Evolutionary conservation across 2,797 vertebrate genomes (phyloP), one percentile per base, ranked within the genome.

Genomic region (Gallinago nigripennis): DNA sequence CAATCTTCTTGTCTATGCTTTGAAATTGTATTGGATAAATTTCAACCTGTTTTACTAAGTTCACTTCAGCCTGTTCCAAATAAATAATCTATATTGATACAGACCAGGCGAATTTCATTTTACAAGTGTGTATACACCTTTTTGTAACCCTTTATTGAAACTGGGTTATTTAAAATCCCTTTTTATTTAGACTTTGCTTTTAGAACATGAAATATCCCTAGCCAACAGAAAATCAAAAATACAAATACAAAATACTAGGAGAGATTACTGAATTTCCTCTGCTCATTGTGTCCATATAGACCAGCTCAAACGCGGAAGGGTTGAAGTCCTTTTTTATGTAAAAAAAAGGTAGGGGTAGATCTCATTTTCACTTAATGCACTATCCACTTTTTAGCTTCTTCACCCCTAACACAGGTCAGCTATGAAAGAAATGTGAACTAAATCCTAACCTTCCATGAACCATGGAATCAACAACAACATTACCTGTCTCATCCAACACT

Each of bases 401-500:
- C 73, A 92, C 46, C 54, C 73, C n/a, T 88, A 77, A 43, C 23
- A 66, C 5, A 30, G 75, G 39, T 64, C 78, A 83, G 6, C 71
- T 82, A 45, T 58, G 77, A 78, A 75, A 94, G 53, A 82, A 93
- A 82, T 6, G 21, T 46, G 46, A 94, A 75, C 39, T 63, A 84
- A 86, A 89, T 78, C 61, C 45, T 85, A 72, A 64, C 31, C 25
- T 82, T 79, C 35, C 65, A 53, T 17, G 37, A 83, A 50, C 46
- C 23, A 54, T 6, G 46, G 63, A 85, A 92, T 77, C 78, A 91
- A 70, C 53, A 82, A 31, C 25, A 73, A 60, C 9, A 85, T 93
- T 86, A 87, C 75, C 69, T 91, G 85, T 84, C 86, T 87, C 53
- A 91, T 39, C 57, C 30, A 92, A 78, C 21, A 43, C 28, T 95